Percentiles rank a stretch among this genome's conserved stretches.
Evolutionary conservation across 2,888 invertebrate species (phyloP).

Genomic region (Diplolepis rosae): DNA sequence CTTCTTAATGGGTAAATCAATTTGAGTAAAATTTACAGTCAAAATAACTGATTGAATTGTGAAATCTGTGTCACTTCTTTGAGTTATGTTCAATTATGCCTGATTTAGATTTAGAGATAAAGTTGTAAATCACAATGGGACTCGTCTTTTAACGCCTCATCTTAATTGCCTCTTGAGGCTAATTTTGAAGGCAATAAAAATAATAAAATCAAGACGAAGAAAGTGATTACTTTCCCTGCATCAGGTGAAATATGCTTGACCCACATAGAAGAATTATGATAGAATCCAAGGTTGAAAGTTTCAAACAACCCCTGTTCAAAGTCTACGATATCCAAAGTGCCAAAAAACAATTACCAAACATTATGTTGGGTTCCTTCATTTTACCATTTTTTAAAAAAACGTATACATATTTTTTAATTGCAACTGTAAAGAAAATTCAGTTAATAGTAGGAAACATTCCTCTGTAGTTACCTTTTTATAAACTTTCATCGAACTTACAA

Average conservation of each 20-base stretch:
- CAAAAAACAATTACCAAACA: no score
- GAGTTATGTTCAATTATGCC: no score
- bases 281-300: constrained; percentile 13
- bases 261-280: constrained; percentile 22
- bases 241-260: constrained; percentile 8
- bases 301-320: background rate
- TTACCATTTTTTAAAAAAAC: no score
- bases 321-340: background rate
- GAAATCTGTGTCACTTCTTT: background rate
- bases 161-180: background rate
- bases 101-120: no score
- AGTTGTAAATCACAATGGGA: background rate
- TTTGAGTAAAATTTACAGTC: background rate
- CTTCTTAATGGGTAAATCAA: background rate
- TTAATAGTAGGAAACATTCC: no score
- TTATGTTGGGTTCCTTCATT: no score
- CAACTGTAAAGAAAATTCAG: no score
- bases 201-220: constrained; percentile 23
- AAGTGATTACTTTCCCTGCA: constrained; percentile 29
- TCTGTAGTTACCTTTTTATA: no score
- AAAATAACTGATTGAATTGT: background rate
- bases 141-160: background rate
- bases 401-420: no score
- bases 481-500: no score
- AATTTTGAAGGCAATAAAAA: constrained; percentile 18